Evolutionary conservation across 2,888 invertebrate species (phyloP), one percentile per base, ranked within the genome.

Genomic region (Campopleginae sp.): DNA sequence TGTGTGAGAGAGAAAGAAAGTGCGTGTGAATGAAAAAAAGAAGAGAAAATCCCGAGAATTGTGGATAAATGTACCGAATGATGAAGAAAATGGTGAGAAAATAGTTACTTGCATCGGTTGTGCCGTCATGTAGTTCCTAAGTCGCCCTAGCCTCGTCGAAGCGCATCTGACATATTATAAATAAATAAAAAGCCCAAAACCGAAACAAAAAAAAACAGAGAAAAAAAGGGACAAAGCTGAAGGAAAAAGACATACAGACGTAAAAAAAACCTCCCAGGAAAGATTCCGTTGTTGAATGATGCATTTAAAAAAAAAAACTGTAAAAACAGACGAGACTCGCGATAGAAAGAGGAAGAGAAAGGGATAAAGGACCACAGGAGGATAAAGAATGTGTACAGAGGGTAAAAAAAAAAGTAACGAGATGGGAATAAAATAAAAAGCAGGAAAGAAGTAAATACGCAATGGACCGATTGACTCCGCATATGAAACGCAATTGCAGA

Each of bases 111-210:
- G 92, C 92, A 93, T 93, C 91, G 93, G 93, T 93, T 93, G 93
- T 93, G 93, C 93, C 93, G 92, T 92, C 92, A 93, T 90, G 93
- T 93, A 93, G 93, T 93, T 93, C 93, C 93, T 93, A 93, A 93
- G 91, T 93, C 93, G 93, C 91, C 93, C 93, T 93, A 93, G 93
- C 93, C 93, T 93, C 93, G 93, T 89, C 89, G 89, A 92, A 92
- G 92, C 91, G 93, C 93, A 93, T 89, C 82, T 81, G 79, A 82
- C 78, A 88, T 71, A 71, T 79, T 76, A 86, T 74, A 63, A 77
- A 82, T 77, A 86, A 88, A 85, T 48, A 46, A 79, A 65, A 61
- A 75, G 68, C 71, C 81, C 48, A 61, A 71, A 81, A n/a, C n/a
- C n/a, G n/a, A n/a, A n/a, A n/a, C n/a, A 76, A 82, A 74, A 84